phyloP scores from a whole-genome alignment of 2,113 vertebrate genomes.

The Labeo catla region DNA sequence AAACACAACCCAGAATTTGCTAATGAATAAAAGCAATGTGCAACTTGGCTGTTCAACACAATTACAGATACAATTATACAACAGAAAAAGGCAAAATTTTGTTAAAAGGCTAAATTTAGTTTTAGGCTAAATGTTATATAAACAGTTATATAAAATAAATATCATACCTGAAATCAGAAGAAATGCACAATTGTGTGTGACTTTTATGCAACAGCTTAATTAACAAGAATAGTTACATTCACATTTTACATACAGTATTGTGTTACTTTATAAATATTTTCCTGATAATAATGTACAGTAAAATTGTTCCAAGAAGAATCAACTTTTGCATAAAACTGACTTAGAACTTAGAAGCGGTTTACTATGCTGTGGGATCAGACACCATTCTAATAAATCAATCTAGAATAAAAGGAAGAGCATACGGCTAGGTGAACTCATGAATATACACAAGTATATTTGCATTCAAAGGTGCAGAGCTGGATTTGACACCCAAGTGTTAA shows the following conservation, averaged over 20 bases:
- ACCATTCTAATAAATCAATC: background rate
- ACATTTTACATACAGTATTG: background rate
- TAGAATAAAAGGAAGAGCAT: background rate
- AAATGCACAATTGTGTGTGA: background rate
- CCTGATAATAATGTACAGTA: background rate
- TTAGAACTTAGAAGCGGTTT: background rate
- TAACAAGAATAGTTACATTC: background rate
- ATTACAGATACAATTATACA: background rate
- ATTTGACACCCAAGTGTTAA: constrained; percentile 10
- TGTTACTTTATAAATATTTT: background rate
- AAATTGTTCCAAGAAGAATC: background rate
- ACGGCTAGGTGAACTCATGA: constrained; percentile 21
- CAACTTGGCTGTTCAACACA: background rate
- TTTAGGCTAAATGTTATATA: no score
- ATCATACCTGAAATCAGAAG: background rate
- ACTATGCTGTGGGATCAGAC: constrained; percentile 9
- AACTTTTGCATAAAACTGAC: background rate
- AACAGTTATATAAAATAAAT: background rate
- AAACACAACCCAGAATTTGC: background rate
- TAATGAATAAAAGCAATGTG: background rate
- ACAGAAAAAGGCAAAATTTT: background rate
- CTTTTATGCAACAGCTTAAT: background rate
- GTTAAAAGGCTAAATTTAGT: no score
- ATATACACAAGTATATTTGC: constrained; percentile 25
- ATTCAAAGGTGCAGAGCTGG: constrained; percentile 15